A percentile compares a stretch with the other conserved stretches of the same genome.
These are phyloP conservation scores for Parus major DNA, from an alignment of 2,113 vertebrate species.

Conservation along the genomic window DNA sequence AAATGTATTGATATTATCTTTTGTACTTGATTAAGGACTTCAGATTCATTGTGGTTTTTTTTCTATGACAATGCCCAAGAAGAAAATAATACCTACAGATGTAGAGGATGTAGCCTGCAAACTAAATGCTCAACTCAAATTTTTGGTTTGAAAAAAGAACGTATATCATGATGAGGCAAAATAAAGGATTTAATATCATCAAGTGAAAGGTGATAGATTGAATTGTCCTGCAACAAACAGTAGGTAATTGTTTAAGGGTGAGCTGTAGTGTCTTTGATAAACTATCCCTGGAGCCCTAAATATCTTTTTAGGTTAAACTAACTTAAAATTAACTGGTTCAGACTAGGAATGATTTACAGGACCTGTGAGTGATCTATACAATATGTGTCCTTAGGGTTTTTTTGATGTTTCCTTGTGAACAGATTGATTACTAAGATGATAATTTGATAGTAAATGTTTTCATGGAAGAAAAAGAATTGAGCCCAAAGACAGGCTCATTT, in stretches of 20 bases:
- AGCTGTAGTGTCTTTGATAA: slow-evolving; percentile 53
- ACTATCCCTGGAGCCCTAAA: slow-evolving; percentile 32
- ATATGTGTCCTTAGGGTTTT: neutral
- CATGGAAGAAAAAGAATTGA: neutral
- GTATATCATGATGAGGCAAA: slow-evolving; percentile 62
- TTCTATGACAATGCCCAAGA: neutral
- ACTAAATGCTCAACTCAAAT: slow-evolving; percentile 61
- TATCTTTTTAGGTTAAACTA: slow-evolving; percentile 53
- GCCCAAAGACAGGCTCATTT: neutral
- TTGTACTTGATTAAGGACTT: neutral
- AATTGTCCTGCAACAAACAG: slow-evolving; percentile 59
- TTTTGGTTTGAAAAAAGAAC: slow-evolving; percentile 59
- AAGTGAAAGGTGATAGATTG: slow-evolving; percentile 73
- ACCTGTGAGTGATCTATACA: neutral
- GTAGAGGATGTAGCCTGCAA: slow-evolving; percentile 16
- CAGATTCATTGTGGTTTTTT: neutral
- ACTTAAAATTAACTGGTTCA: slow-evolving; percentile 36
- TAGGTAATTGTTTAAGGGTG: slow-evolving; percentile 68
- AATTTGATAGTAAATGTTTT: neutral
- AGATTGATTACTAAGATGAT: neutral
- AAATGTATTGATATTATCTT: neutral
- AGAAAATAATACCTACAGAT: slow-evolving; percentile 17
- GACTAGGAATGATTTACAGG: neutral
- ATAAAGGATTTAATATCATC: slow-evolving; percentile 74
- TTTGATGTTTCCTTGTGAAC: neutral